Base-by-base conservation (phyloP, 2,797 vertebrate genomes). In the Coccyzus lansbergi region DNA sequence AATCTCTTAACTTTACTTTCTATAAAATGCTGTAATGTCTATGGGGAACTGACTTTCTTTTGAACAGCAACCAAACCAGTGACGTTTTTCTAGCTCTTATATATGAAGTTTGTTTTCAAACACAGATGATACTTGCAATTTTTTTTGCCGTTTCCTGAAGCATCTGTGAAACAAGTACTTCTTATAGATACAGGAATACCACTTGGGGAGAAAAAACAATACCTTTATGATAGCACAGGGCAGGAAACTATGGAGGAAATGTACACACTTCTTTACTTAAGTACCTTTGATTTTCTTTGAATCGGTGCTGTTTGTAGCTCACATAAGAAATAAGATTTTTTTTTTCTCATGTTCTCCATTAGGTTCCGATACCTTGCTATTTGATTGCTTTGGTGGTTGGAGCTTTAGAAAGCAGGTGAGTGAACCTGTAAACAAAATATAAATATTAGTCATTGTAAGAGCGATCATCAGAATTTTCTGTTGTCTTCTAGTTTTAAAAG, bases 321-420 rank as follows among this genome's bases (percentile, higher is more conserved):
- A 18, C 18, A 26, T 71, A 59, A 46, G 67, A 83, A 78, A 9
- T 83, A 70, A 80, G n/a, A 28, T 69, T 44, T 25, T 87, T 56
- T 78, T 68, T 86, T 82, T 68, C 69, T 62, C 7, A 4, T 52
- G 5, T 74, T 75, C 48, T 79, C 51, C 78, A 63, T 53, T 95
- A 99, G 99, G 99, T 99, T 81, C 96, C 98, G 4, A 98, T 99
- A 98, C 99, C 99, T 7, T 99, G 98, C 79, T 99, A 99, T 96
- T 97, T 99, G 96, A 98, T 99, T 44, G 99, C 99, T 51, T 96
- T 99, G 29, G 99, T 99, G 64, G 98, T 99, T 46, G 99, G 99
- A 67, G 98, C 98, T 84, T 96, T 99, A 97, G 99, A 99, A 97
- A 99, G 98, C 98, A 99, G 99, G 99, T 99, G 97, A 97, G 96